phyloP scores from a whole-genome alignment of 1,140 invertebrate species.

The Brachystomella parvula region DNA sequence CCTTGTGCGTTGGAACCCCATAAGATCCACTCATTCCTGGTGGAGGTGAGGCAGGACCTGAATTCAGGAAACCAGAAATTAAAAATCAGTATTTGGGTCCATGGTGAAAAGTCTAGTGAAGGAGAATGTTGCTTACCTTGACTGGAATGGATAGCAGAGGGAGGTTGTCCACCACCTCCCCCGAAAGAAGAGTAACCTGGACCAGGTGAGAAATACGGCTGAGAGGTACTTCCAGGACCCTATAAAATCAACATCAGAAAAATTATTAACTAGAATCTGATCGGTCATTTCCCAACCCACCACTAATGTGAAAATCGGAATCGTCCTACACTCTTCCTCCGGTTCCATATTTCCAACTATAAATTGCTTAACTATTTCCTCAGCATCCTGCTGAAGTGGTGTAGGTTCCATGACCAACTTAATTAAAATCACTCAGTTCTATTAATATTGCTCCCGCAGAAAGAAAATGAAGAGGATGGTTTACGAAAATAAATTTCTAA shows the following conservation, averaged over 20 bases:
- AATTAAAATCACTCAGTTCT: not conserved
- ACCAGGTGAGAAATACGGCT: constrained; percentile 33
- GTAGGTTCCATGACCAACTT: not conserved
- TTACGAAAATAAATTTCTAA: too few relatives aligned
- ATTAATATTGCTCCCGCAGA: too few relatives aligned
- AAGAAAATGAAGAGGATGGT: too few relatives aligned
- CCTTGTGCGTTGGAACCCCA: constrained; percentile 52
- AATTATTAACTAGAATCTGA: not conserved
- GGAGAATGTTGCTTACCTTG: not conserved
- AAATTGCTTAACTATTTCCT: constrained; percentile 1
- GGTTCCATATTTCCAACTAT: not conserved
- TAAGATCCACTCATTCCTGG: constrained; percentile 22
- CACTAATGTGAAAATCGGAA: not conserved
- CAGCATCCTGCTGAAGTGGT: not conserved
- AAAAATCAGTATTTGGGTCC: too few relatives aligned
- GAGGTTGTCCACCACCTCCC: constrained; percentile 24
- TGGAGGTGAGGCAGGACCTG: constrained; percentile 25
- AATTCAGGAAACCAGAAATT: not conserved
- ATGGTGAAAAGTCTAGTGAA: not conserved
- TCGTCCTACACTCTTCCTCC: not conserved
- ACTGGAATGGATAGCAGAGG: constrained; percentile 24
- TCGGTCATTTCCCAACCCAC: not conserved
- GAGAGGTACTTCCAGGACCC: constrained; percentile 33
- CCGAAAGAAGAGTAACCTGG: constrained; percentile 30
- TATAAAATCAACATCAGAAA: constrained; percentile 13